Evolutionary conservation across 2,888 invertebrate species (phyloP), one percentile per base, ranked within the genome.

Genomic region (Melanostoma mellinum): DNA sequence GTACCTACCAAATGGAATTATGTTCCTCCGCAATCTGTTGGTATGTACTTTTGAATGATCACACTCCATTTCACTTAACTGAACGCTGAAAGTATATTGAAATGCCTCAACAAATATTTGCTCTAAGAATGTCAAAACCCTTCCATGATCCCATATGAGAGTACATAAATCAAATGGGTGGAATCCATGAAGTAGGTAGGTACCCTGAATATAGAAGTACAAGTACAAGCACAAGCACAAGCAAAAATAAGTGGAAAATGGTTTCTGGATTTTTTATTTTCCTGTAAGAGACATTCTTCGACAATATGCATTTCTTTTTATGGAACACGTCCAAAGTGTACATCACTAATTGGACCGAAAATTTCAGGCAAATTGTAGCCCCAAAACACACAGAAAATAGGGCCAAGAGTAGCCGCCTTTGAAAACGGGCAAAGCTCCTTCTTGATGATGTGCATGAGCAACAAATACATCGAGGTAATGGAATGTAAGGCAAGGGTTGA

Each of bases 61-160:
- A 71, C 76, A 56, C 71, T 67, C 71, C 40, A 71, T 44, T 76
- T 71, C 65, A 67, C 76, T 76, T 53, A n/a, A 36, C 38, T 38
- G 30, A 20, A 6, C 4, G 42, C 6, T 40, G n/a, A 38, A 32
- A 42, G 8, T 36, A 38, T 38, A 40, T 6, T 52, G 42, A 52
- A 60, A 42, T 52, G 10, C 60, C 52, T 72, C 52, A 52, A 50
- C 38, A 76, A 65, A 73, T 77, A 77, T 63, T 82, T 77, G 81
- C 72, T 77, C 81, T 77, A 72, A 56, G 77, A 77, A 72, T 56
- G 77, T 82, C 81, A 82, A 44, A 82, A 61, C 77, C 67, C 81
- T 76, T 77, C 50, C 3, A 20, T 3, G 4, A 32, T 30, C 0
- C 50, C 4, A 32, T 5, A 9, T 5, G 9, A 38, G 38, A 42